A percentile compares a stretch with the other conserved stretches of the same genome.
These are phyloP conservation scores for Chitala chitala DNA, from an alignment of 2,113 vertebrate species.

Conservation along the genomic window DNA sequence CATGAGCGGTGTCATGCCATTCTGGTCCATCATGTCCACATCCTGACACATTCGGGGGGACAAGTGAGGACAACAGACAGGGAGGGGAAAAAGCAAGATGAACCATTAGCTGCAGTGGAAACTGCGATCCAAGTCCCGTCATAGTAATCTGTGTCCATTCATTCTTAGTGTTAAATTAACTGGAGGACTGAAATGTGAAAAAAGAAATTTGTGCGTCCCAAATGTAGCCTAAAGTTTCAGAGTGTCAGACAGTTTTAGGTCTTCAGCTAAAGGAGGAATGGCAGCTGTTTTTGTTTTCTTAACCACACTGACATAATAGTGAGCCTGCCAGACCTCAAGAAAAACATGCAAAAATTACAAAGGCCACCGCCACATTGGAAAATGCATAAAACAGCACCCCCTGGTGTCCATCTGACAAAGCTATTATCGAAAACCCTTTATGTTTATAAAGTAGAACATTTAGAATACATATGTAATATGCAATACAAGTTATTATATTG, in stretches of 20 bases:
- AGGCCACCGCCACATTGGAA: neutral
- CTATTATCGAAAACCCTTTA: too few species aligned
- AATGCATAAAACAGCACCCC: neutral
- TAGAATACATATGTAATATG: too few species aligned
- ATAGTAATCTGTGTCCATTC: neutral
- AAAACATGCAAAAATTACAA: neutral
- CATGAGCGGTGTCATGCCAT: conserved; percentile 99
- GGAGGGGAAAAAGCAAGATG: conserved; percentile 11
- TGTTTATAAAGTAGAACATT: too few species aligned
- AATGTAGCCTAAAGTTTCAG: neutral
- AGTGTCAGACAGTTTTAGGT: neutral
- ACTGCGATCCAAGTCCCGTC: neutral
- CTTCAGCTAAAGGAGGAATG: neutral
- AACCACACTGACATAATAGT: neutral
- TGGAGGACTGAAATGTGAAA: neutral
- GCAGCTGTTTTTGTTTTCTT: neutral
- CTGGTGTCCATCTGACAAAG: conserved; percentile 7
- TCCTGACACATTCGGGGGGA: conserved; percentile 67
- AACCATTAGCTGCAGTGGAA: neutral
- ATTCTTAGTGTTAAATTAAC: neutral
- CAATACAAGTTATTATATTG: too few species aligned
- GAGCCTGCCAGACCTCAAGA: neutral
- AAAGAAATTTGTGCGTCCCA: neutral
- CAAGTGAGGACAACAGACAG: conserved; percentile 14
- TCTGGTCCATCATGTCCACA: conserved; percentile 99